A percentile compares a stretch with the other conserved stretches of the same genome.
Conservation (phyloP, 2,888 invertebrate species). For the Helleia helle region DNA sequence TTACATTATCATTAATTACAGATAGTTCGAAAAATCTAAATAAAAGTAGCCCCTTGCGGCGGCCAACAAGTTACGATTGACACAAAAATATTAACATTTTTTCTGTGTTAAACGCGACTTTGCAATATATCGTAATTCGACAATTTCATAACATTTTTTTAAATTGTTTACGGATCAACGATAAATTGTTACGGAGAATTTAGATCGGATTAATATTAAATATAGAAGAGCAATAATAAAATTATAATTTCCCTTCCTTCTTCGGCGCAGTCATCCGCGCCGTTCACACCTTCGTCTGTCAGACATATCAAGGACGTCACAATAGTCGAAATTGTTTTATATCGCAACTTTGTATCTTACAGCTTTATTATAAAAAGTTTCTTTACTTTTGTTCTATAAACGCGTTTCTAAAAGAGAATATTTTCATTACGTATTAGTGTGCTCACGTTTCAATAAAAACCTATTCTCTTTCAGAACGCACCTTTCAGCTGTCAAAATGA, state of each 20-base stretch:
- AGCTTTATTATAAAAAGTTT: slow-evolving; percentile 34
- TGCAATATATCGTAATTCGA: not conserved
- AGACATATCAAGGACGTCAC: slow-evolving; percentile 47
- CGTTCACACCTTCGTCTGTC: slow-evolving; percentile 17
- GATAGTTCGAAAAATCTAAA: too few species aligned
- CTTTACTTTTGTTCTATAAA: slow-evolving; percentile 63
- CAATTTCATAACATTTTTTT: not conserved
- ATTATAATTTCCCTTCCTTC: slow-evolving; percentile 26
- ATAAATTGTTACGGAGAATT: slow-evolving; percentile 3
- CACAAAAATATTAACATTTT: not conserved
- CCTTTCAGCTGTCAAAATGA: slow-evolving; percentile 2
- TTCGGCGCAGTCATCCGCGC: slow-evolving; percentile 23
- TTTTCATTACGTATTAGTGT: not conserved
- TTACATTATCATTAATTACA: too few species aligned
- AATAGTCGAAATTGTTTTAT: slow-evolving; percentile 27
- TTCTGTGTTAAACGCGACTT: not conserved
- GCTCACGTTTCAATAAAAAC: not conserved
- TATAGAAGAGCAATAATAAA: slow-evolving; percentile 33
- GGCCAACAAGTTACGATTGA: not conserved
- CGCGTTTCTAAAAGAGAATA: slow-evolving; percentile 2
- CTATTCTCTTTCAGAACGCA: not conserved
- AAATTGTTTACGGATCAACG: not conserved
- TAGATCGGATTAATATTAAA: slow-evolving; percentile 19
- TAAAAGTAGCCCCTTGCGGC: not conserved
- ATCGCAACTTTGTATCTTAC: slow-evolving; percentile 26